Evolutionary conservation across 2,888 invertebrate species (phyloP).

Genomic region (Laspeyria flexula): DNA sequence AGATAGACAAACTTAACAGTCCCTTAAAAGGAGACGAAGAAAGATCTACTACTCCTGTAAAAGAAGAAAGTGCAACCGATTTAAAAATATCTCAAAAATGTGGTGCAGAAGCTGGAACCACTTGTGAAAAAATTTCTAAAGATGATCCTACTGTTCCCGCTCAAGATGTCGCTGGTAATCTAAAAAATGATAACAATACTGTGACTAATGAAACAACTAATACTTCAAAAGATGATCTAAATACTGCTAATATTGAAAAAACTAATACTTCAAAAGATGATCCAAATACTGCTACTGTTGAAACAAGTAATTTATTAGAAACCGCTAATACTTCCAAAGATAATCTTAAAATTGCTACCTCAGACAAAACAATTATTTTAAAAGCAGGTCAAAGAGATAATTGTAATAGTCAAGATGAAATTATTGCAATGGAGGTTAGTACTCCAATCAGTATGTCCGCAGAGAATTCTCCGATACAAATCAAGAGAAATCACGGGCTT

Average conservation of each 20-base stretch:
- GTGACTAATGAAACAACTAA: too few relatives aligned
- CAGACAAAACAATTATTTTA: too few relatives aligned
- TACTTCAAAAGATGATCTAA: background rate
- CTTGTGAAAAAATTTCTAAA: too few relatives aligned
- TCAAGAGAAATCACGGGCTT: conserved; percentile 53
- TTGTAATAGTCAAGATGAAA: background rate
- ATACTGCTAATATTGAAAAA: background rate
- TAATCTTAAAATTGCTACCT: too few relatives aligned
- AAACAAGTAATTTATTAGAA: background rate
- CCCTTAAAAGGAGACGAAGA: background rate
- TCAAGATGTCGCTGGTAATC: too few relatives aligned
- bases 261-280: too few relatives aligned
- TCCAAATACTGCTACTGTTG: background rate
- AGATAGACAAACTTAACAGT: background rate
- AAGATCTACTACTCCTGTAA: background rate
- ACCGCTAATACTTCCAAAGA: too few relatives aligned
- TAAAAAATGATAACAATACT: too few relatives aligned
- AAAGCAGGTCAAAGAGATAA: background rate
- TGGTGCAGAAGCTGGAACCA: too few relatives aligned
- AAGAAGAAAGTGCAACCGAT: too few relatives aligned
- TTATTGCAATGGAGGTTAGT: background rate
- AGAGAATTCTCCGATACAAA: background rate
- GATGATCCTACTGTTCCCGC: too few relatives aligned
- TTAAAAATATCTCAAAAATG: too few relatives aligned
- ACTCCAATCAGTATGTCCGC: background rate